A percentile compares a stretch with the other conserved stretches of the same genome.
phyloP scores from a whole-genome alignment of 2,113 vertebrate species.

The Peucedramus taeniatus region DNA sequence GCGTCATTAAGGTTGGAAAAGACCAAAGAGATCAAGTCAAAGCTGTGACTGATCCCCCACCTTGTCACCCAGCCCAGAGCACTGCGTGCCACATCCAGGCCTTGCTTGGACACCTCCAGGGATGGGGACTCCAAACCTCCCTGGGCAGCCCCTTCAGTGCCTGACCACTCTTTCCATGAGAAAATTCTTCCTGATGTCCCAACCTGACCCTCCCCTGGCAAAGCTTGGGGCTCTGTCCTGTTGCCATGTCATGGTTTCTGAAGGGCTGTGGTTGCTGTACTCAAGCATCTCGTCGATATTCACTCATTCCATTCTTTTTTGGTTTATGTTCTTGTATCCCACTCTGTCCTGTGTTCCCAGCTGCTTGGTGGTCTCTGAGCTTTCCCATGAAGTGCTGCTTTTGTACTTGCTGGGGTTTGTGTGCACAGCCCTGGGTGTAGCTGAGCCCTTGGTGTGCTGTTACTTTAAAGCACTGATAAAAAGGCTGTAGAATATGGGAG shows the following conservation, averaged over 20 bases:
- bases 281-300: background rate
- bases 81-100: accelerated
- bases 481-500: background rate
- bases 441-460: background rate
- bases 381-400: background rate
- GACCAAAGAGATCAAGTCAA: background rate
- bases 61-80: background rate
- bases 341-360: background rate
- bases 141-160: background rate
- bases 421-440: background rate
- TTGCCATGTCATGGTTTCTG: accelerated
- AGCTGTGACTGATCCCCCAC: background rate
- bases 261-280: background rate
- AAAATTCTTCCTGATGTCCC: background rate
- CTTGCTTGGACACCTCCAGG: background rate
- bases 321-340: background rate
- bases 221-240: background rate
- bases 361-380: background rate
- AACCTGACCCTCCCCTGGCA: background rate
- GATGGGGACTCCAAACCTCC: background rate
- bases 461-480: background rate
- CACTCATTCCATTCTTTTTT: accelerated
- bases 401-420: background rate
- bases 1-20: background rate
- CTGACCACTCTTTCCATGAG: background rate